These are phyloP conservation scores for Smutsia gigantea DNA, from an alignment of 2,797 vertebrate genomes.

Conservation along the genomic window DNA sequence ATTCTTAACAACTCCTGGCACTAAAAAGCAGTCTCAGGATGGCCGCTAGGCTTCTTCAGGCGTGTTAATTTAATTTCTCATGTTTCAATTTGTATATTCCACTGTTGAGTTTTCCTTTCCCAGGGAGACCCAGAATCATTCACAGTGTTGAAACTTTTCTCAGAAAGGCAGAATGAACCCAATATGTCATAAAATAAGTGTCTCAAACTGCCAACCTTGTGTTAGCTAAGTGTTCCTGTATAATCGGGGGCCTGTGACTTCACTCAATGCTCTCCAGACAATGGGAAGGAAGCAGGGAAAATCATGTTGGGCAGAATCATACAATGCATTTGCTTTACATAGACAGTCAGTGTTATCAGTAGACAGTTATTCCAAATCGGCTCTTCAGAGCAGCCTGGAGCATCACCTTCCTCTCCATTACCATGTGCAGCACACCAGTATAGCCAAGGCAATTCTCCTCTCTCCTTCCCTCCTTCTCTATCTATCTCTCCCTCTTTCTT, in stretches of 20 bases:
- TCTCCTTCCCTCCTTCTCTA: neutral
- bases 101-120: neutral
- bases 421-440: neutral
- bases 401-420: neutral
- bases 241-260: neutral
- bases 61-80: neutral
- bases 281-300: slow-evolving; percentile 10
- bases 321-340: neutral
- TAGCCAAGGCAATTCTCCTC: neutral
- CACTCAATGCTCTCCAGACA: neutral
- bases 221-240: neutral
- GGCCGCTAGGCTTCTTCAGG: neutral
- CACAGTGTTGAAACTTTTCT: neutral
- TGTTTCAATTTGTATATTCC: neutral
- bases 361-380: neutral
- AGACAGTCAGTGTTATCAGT: neutral
- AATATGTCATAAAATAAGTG: neutral
- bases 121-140: neutral
- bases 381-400: neutral
- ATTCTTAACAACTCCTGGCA: neutral
- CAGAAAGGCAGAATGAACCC: neutral
- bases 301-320: neutral
- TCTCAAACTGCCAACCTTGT: neutral
- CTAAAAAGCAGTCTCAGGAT: neutral
- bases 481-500: neutral